A percentile compares a stretch with the other conserved stretches of the same genome.
These are phyloP conservation scores for Cyprinella venusta DNA, from an alignment of 2,797 vertebrate genomes.

Conservation along the genomic window DNA sequence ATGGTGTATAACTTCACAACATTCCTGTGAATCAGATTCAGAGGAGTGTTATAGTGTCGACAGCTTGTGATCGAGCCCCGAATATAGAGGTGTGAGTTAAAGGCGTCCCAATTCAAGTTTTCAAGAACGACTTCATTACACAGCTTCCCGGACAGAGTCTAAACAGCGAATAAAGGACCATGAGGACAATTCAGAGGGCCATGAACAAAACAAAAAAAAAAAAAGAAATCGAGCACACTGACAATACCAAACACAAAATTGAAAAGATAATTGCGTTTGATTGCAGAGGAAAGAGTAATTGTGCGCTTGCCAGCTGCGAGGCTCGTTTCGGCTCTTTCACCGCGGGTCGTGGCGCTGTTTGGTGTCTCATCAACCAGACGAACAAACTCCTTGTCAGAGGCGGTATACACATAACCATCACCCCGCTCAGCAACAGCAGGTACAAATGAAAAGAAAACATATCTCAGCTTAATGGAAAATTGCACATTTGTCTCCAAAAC, in stretches of 20 bases:
- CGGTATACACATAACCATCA: conserved; percentile 44
- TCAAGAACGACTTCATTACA: conserved; percentile 1
- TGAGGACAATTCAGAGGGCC: conserved; percentile 1
- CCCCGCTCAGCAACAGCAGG: conserved; percentile 47
- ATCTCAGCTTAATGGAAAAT: not conserved
- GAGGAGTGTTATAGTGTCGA: conserved; percentile 6
- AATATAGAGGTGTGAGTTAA: conserved; percentile 45
- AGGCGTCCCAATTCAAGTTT: conserved; percentile 28
- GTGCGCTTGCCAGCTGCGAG: conserved; percentile 55
- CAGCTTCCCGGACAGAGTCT: not conserved
- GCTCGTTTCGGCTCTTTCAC: conserved; percentile 48
- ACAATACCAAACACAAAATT: conserved; percentile 32
- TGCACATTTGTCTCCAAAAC: conserved; percentile 18
- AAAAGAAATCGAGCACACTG: not conserved
- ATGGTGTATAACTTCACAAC: conserved; percentile 40
- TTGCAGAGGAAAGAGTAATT: conserved; percentile 57
- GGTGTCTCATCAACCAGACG: conserved; percentile 49
- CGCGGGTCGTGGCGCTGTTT: conserved; percentile 23
- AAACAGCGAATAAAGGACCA: not conserved
- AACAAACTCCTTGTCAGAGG: conserved; percentile 14
- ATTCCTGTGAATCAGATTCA: conserved; percentile 34
- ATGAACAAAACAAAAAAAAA: not conserved
- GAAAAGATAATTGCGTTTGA: conserved; percentile 58
- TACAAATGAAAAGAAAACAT: conserved; percentile 13
- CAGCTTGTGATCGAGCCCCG: conserved; percentile 19